phyloP scores from a whole-genome alignment of 1,140 invertebrate genomes.

The Lordiphosa collinella region DNA sequence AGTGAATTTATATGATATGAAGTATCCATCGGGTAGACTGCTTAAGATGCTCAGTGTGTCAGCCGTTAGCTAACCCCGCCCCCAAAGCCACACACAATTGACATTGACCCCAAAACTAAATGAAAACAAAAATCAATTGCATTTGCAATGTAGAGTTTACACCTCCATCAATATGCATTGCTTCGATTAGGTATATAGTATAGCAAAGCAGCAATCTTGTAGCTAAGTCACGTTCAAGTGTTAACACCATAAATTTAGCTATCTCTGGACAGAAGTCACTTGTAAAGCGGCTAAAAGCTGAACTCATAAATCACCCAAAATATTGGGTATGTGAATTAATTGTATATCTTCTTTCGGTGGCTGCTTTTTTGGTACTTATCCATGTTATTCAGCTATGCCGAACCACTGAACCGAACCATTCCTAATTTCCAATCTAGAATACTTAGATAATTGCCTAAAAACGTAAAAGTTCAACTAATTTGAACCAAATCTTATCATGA shows the following conservation, averaged over 20 bases:
- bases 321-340: no score
- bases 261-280: conserved; percentile 17
- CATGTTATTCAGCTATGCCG: no score
- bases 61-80: conserved; percentile 6
- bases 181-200: conserved; percentile 4
- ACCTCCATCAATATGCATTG: conserved; percentile 18
- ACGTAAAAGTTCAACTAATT: no score
- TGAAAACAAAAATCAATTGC: conserved; percentile 20
- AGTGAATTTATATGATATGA: conserved; percentile 35
- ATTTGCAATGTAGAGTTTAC: conserved; percentile 18
- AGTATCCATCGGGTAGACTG: conserved; percentile 11
- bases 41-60: conserved; percentile 39
- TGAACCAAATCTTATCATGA: not conserved
- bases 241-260: conserved; percentile 57
- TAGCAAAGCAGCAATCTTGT: conserved; percentile 53
- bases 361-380: no score
- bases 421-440: no score
- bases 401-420: no score
- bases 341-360: no score
- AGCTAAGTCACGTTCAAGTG: conserved; percentile 54
- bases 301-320: no score
- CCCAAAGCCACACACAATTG: conserved; percentile 40
- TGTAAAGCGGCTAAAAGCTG: conserved; percentile 3
- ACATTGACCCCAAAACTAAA: conserved; percentile 63
- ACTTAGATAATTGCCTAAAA: no score